Conservation (phyloP, 1,140 invertebrate genomes). For the Magallana ariakensis region DNA sequence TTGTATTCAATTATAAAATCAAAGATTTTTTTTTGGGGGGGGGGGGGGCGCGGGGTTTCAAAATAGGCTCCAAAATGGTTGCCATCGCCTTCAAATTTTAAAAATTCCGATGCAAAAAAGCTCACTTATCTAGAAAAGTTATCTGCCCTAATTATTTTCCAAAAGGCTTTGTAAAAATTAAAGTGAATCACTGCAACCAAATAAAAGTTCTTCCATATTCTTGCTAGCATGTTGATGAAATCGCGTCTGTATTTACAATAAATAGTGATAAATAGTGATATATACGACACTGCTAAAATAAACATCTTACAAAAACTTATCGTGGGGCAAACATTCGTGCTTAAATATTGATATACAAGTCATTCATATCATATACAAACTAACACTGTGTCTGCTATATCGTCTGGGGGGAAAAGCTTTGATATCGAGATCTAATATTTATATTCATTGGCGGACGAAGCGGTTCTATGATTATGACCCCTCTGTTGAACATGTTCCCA, state of each 20-base stretch:
- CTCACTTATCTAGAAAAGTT: too few species aligned
- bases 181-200: not conserved
- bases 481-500: not conserved
- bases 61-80: too few species aligned
- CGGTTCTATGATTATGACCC: not conserved
- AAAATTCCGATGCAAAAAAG: too few species aligned
- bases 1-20: too few species aligned
- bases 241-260: conserved; percentile 18
- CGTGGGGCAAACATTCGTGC: conserved; percentile 10
- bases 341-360: conserved; percentile 39
- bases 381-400: not conserved
- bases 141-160: too few species aligned
- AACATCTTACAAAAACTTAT: conserved; percentile 15
- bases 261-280: conserved; percentile 21
- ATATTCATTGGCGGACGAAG: not conserved
- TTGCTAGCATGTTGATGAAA: not conserved
- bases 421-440: conserved; percentile 26
- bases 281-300: conserved; percentile 23
- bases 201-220: not conserved
- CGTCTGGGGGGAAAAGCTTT: not conserved
- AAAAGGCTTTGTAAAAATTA: not conserved
- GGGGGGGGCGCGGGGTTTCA: too few species aligned
- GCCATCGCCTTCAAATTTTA: too few species aligned
- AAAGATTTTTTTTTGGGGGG: too few species aligned
- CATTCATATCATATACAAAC: conserved; percentile 38